phyloP scores from a whole-genome alignment of 2,888 invertebrate genomes.

The Lasioglossum calceatum region DNA sequence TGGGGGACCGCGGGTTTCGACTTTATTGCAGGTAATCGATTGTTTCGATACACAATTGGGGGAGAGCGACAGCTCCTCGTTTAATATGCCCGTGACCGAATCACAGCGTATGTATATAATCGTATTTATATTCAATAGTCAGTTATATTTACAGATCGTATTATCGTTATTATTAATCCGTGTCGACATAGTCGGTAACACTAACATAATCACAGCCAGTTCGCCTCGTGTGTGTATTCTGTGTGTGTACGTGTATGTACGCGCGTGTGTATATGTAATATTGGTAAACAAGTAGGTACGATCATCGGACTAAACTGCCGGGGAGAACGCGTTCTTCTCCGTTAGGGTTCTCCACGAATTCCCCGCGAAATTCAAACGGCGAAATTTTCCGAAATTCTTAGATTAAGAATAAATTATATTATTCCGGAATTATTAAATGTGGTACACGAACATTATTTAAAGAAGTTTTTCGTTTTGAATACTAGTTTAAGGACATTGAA shows the following conservation, averaged over 20 bases:
- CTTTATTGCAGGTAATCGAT: constrained; percentile 77
- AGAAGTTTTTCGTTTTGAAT: no score
- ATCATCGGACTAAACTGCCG: constrained; percentile 60
- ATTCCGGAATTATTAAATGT: background rate
- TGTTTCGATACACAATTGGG: constrained; percentile 74
- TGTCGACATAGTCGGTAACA: constrained; percentile 72
- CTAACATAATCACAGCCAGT: constrained; percentile 83
- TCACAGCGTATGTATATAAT: constrained; percentile 73
- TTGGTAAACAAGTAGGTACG: constrained; percentile 74
- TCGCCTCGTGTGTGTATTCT: constrained; percentile 70
- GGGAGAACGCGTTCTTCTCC: constrained; percentile 56
- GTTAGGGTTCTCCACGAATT: constrained; percentile 35
- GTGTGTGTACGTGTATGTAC: background rate
- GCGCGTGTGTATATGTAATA: constrained; percentile 60
- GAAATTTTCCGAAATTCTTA: background rate
- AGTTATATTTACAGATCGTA: constrained; percentile 66
- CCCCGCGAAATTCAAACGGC: background rate
- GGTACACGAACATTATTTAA: background rate
- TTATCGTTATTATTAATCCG: constrained; percentile 61
- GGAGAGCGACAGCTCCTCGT: constrained; percentile 56
- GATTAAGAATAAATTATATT: background rate
- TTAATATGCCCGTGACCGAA: constrained; percentile 66
- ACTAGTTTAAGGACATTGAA: background rate
- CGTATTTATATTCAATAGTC: constrained; percentile 67
- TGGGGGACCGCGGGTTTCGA: constrained; percentile 52